Base-by-base conservation (phyloP, 1,140 invertebrate genomes). In the Anastrepha obliqua region DNA sequence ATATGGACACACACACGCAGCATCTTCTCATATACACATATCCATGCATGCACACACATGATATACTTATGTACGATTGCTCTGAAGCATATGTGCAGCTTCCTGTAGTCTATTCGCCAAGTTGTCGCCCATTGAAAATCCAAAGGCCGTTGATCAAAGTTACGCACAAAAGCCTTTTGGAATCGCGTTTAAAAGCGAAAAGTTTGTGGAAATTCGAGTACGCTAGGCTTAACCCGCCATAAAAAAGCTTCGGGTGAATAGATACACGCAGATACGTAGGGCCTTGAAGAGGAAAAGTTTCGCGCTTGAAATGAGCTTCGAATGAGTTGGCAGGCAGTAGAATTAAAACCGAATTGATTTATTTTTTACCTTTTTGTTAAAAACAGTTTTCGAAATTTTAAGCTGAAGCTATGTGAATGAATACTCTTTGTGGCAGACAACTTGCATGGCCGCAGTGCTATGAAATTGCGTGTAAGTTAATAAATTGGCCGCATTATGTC, bases 61-160 rank as follows among this genome's bases (percentile, higher is more conserved):
- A 65, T n/a, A 65, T n/a, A 65, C 9, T 67, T 67, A 9, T 67
- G 13, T 15, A 67, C 13, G 39, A 39, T 13, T 47, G 42, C 42
- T n/a, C 42, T 17, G 1, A 74, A 29, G 67, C 42, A 74, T 47
- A 47, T n/a, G 39, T 15, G 42, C 13, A 2, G 42, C 39, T 47
- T 44, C 17, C 67, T 44, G 13, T 4, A 47, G 67, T 74, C 15
- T 47, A 17, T 47, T 74, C 39, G 42, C 8, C 42, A 74, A 74
- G 15, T 74, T 74, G 39, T 47, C 47, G 47, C 17, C 47, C 74
- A 81, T 58, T 58, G 74, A 55, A 81, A 81, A 81, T 42, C 3
- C 20, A n/a, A 81, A 81, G 74, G 74, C n/a, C 74, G 42, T 81
- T 81, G 74, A 15, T 55, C 47, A 81, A 81, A 81, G 74, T 81